phyloP scores from a whole-genome alignment of 2,113 vertebrate species.

The Bagarius yarrelli region DNA sequence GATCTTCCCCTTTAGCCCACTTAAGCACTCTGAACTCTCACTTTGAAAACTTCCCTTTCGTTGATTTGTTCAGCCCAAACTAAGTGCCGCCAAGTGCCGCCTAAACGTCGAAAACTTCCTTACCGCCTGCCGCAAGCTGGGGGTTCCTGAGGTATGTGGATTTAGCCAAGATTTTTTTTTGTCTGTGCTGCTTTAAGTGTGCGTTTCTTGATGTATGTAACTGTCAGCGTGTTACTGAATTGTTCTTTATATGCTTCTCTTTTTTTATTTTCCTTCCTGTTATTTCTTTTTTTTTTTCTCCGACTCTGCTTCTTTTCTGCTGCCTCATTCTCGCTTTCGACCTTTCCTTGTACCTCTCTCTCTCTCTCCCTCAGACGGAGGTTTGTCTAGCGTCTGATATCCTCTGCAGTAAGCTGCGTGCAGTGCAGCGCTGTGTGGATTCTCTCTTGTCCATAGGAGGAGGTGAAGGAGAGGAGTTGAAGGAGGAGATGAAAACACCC shows the following conservation, averaged over 20 bases:
- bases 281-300: not conserved
- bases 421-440: slow-evolving; percentile 73
- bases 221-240: not conserved
- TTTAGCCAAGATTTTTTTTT: not conserved
- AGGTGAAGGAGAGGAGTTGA: slow-evolving; percentile 46
- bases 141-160: slow-evolving; percentile 80
- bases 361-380: slow-evolving; percentile 67
- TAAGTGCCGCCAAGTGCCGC: slow-evolving; percentile 79
- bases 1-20: slow-evolving; percentile 1
- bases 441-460: slow-evolving; percentile 66
- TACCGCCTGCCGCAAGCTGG: slow-evolving; percentile 82
- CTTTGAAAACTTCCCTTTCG: not conserved
- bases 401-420: slow-evolving; percentile 76
- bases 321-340: slow-evolving; percentile 4
- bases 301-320: not conserved
- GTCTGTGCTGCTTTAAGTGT: slow-evolving; percentile 16
- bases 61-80: slow-evolving; percentile 75
- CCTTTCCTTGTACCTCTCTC: not conserved
- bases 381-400: slow-evolving; percentile 80
- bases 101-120: slow-evolving; percentile 87
- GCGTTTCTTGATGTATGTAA: not conserved
- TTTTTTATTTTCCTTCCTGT: slow-evolving; percentile 9
- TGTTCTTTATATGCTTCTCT: not conserved
- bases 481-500: slow-evolving; percentile 41
- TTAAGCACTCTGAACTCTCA: not conserved